Percentiles rank a stretch among this genome's conserved stretches.
Conservation (phyloP, 2,888 invertebrate genomes). For the Lypha dubia region DNA sequence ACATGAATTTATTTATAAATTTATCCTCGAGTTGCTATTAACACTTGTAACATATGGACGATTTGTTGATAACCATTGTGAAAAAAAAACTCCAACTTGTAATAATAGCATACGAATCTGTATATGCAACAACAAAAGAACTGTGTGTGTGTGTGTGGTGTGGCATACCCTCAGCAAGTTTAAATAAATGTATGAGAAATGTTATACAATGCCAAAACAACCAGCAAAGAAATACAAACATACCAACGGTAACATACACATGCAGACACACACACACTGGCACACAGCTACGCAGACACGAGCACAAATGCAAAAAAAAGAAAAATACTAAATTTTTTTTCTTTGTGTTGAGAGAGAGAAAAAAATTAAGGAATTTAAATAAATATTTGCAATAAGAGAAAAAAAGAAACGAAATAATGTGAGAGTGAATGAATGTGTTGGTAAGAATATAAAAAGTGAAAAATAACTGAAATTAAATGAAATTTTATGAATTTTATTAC, state of each 20-base stretch:
- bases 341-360: constrained; percentile 29
- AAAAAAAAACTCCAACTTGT: neutral
- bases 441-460: neutral
- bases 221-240: neutral
- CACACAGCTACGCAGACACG: neutral
- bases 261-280: constrained; percentile 4
- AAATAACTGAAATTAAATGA: constrained; percentile 47
- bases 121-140: neutral
- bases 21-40: constrained; percentile 61
- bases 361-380: constrained; percentile 35
- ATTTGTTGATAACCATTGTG: constrained; percentile 46
- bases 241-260: neutral
- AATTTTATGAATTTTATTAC: constrained; percentile 52
- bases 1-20: constrained; percentile 30
- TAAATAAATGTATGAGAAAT: constrained; percentile 19
- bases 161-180: neutral
- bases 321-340: constrained; percentile 47
- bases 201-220: constrained; percentile 38
- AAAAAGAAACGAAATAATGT: neutral
- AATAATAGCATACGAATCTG: neutral
- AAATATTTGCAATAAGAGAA: neutral
- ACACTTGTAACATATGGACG: constrained; percentile 66
- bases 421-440: neutral
- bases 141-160: too few relatives aligned
- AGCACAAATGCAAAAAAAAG: constrained; percentile 17